Percentiles rank a stretch among this genome's conserved stretches.
phyloP scores from a whole-genome alignment of 2,888 invertebrate genomes.

The Brassicogethes aeneus region DNA sequence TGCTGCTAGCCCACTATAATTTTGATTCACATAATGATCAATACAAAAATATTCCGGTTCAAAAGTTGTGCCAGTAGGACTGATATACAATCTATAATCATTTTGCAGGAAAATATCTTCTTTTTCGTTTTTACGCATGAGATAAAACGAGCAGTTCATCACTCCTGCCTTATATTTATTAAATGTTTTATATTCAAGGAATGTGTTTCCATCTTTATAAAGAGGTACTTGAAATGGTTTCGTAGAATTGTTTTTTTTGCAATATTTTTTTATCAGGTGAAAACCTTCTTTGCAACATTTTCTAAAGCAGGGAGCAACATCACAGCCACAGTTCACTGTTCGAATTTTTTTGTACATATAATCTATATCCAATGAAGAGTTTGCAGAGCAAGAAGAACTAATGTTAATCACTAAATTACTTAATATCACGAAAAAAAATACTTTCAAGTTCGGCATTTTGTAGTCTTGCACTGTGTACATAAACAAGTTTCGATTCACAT shows the following conservation, averaged over 20 bases:
- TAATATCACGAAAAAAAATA: background rate
- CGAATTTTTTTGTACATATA: background rate
- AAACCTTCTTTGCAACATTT: background rate
- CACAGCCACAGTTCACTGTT: background rate
- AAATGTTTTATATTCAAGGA: background rate
- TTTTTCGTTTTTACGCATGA: background rate
- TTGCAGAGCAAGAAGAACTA: background rate
- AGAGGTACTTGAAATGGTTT: too few relatives aligned
- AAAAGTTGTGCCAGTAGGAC: too few relatives aligned
- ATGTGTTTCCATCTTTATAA: too few relatives aligned
- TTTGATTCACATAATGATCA: too few relatives aligned
- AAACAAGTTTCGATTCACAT: background rate
- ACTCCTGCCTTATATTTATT: constrained; percentile 10
- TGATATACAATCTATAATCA: too few relatives aligned
- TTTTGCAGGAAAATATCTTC: too few relatives aligned
- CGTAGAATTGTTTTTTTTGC: background rate
- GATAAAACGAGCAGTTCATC: constrained; percentile 13
- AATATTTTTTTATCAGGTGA: background rate
- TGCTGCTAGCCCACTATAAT: too few relatives aligned
- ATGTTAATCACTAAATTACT: background rate
- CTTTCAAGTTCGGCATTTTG: background rate
- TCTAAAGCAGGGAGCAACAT: background rate
- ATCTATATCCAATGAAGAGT: background rate
- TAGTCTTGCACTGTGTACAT: background rate
- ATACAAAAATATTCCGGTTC: too few relatives aligned